Percentiles rank a stretch among this genome's conserved stretches.
These are phyloP conservation scores for Tupaia chinensis DNA, from an alignment of 2,113 vertebrate genomes.

Conservation along the genomic window DNA sequence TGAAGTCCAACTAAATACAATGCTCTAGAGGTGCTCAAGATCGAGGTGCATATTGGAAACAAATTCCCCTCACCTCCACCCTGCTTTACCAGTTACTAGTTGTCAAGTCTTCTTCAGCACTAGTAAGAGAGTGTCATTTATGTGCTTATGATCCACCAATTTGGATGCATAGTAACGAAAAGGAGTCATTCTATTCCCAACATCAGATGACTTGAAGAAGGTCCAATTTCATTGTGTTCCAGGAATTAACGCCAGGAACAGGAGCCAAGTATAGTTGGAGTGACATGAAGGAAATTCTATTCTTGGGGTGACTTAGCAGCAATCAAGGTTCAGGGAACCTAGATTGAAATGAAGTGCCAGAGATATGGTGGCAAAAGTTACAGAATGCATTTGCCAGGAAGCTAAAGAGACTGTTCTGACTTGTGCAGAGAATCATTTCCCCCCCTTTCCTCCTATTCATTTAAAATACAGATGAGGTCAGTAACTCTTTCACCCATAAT, in stretches of 20 bases:
- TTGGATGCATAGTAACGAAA: constrained; percentile 41
- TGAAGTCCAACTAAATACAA: not conserved
- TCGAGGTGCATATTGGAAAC: not conserved
- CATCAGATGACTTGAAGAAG: constrained; percentile 43
- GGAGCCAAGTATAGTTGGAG: constrained; percentile 74
- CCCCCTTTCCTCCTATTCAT: not conserved
- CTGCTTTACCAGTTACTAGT: not conserved
- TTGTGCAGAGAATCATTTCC: not conserved
- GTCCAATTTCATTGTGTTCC: constrained; percentile 65
- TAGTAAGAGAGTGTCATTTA: not conserved
- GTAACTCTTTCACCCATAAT: not conserved
- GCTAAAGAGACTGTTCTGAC: not conserved
- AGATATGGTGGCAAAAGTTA: constrained; percentile 57
- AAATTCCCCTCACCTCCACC: not conserved
- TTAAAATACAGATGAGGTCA: not conserved
- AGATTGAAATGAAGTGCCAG: constrained; percentile 48
- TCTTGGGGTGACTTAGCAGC: constrained; percentile 63
- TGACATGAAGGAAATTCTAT: constrained; percentile 75
- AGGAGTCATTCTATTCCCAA: constrained; percentile 65
- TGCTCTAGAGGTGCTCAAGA: not conserved
- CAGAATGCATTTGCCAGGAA: constrained; percentile 40
- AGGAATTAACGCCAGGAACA: constrained; percentile 58
- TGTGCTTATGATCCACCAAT: not conserved
- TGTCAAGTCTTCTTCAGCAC: not conserved
- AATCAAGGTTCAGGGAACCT: constrained; percentile 12